Evolutionary conservation across 1,140 invertebrate species (phyloP), one percentile per base, ranked within the genome.

Genomic region (Caenorhabditis tropicalis): DNA sequence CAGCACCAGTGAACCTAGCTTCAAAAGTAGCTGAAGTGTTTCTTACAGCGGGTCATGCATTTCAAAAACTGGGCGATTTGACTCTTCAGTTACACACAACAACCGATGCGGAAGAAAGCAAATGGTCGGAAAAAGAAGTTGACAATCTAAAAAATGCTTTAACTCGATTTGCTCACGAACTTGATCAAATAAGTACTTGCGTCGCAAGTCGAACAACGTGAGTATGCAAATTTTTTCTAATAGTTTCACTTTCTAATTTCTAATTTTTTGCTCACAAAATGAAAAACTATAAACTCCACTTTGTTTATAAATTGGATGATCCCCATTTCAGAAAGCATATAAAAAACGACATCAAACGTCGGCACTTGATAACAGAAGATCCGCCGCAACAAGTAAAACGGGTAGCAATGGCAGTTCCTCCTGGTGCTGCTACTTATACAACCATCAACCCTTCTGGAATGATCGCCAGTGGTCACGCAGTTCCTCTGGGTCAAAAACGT

Each of bases 11-110:
- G 2, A 84, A 84, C 24, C 27, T 84, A 15, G 83, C 83, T 10
- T n/a, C 58, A 7, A 53, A 88, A 85, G 88, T 89, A n/a, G 88
- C 88, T 15, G 88, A 88, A 85, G 88, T 88, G 2, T 88, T 88
- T 29, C 88, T 88, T 3, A 88, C 88, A 2, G 88, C 88, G n/a
- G 87, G 88, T 15, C 88, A 89, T 46, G 88, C 88, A 1, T 88
- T 88, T 60, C 88, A 88, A 49, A 89, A 89, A 79, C 53, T 88
- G 19, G 88, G 88, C 16, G 88, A 88, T 70, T 53, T 88, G 19
- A 88, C 88, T 7, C 79, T 88, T n/a, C 88, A 88, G 53, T 56
- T 88, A 12, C 83, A 88, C 27, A 48, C 87, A 1, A 74, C 79
- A 27, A 48, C 43, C 5, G 79, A 85, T 24, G 46, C 56, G 16